Evolutionary conservation across 2,888 invertebrate species (phyloP), one percentile per base, ranked within the genome.

Genomic region (Caenorhabditis sinica): DNA sequence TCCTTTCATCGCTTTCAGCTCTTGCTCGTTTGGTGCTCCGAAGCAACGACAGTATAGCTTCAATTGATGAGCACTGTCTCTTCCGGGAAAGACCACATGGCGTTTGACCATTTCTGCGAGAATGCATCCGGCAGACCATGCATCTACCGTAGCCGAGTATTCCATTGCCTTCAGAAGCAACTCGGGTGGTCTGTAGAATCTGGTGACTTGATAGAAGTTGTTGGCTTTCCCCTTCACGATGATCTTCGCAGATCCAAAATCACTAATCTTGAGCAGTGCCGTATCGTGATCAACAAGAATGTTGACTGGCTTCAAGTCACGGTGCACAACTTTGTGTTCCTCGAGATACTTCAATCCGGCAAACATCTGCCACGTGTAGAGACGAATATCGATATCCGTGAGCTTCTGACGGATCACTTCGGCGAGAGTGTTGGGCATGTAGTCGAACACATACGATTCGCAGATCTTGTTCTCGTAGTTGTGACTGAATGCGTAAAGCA

Each of bases 161-260:
- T 86, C 73, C 33, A 73, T 74, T 3, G 87, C 71, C 20, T 85
- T 88, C 40, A 89, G 71, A 4, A 90, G 79, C 20, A 90, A 82
- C 49, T 90, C 90, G 15, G 90, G 90, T 33, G 90, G 90, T 28
- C 90, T 86, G 71, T 90, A 90, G 86, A 89, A 90, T 2, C 90
- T 85, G 11, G 90, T 90, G 11, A 90, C 90, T 53, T 88, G 86
- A 65, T 90, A 90, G 17, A 86, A 66, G 23, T 87, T 89, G 58
- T 83, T 86, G 20, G 75, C 51, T 43, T 85, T 82, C 6, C 74
- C 75, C 23, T 75, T 66, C 23, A 63, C 51, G 49, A 87, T 66
- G 11, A 89, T 80, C 61, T 90, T 90, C 13, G 90, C 86, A 11
- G 89, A 89, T 11, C 90, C 90, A 56, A 90, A 90, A 56, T 90